phyloP scores from a whole-genome alignment of 2,888 invertebrate genomes.

The Siphlonurus alternatus region DNA sequence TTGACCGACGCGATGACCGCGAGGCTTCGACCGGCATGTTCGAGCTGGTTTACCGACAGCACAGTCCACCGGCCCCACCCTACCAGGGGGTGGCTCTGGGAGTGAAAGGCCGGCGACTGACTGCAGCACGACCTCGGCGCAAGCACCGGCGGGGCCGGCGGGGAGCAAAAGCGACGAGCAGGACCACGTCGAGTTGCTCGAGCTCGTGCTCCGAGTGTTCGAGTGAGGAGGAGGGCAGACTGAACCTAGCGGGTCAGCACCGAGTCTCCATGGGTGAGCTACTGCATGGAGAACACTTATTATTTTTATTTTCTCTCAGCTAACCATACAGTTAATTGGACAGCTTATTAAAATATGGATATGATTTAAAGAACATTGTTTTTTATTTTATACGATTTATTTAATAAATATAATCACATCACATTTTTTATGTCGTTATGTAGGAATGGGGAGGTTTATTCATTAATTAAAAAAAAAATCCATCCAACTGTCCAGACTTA shows the following conservation, averaged over 20 bases:
- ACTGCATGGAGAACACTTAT: too few relatives aligned
- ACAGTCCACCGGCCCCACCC: conserved; percentile 59
- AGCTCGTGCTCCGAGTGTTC: background rate
- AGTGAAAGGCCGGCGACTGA: conserved; percentile 35
- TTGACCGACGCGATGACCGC: conserved; percentile 52
- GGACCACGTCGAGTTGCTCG: background rate
- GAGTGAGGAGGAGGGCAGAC: background rate
- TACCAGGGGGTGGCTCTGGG: conserved; percentile 58
- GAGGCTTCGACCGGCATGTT: conserved; percentile 67
- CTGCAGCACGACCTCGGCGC: background rate
- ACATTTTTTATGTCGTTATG: too few relatives aligned
- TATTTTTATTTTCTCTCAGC: too few relatives aligned
- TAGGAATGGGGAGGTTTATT: too few relatives aligned
- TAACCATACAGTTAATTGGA: too few relatives aligned
- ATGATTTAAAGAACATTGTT: too few relatives aligned
- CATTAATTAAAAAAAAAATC: too few relatives aligned
- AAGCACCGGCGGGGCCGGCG: background rate
- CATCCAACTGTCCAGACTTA: too few relatives aligned
- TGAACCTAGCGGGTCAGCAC: background rate
- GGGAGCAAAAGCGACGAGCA: background rate
- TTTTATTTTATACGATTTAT: too few relatives aligned
- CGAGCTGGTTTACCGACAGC: conserved; percentile 61
- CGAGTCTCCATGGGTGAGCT: background rate
- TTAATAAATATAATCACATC: too few relatives aligned
- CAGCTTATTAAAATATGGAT: too few relatives aligned